Percentiles rank a stretch among this genome's conserved stretches.
Evolutionary conservation across 1,140 invertebrate genomes (phyloP).

Genomic region (Acromyrmex heyeri): DNA sequence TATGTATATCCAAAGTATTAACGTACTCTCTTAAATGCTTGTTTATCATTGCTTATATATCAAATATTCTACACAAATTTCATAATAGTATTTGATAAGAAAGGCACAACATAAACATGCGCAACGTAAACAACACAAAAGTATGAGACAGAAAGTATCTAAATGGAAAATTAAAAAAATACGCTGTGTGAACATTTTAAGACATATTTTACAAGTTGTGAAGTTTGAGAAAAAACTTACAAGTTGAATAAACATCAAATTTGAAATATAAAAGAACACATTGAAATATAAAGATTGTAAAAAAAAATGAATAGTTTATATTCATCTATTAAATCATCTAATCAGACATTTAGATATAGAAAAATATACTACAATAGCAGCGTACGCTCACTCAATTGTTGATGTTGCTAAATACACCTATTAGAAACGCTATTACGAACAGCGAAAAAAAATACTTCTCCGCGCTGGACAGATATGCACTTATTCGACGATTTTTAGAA

Average conservation of each 20-base stretch:
- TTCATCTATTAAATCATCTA: too few species aligned
- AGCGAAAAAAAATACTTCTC: too few species aligned
- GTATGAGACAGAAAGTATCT: background rate
- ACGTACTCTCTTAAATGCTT: conserved; percentile 31
- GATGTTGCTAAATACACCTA: too few species aligned
- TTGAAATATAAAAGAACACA: background rate
- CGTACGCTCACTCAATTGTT: too few species aligned
- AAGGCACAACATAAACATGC: too few species aligned
- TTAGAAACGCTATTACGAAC: too few species aligned
- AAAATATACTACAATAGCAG: too few species aligned
- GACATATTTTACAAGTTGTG: background rate
- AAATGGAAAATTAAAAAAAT: background rate
- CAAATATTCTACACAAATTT: conserved; percentile 30
- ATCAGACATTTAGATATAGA: too few species aligned
- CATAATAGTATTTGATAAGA: background rate
- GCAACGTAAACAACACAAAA: background rate
- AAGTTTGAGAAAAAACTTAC: background rate
- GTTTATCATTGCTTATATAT: conserved; percentile 14
- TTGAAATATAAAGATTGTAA: background rate
- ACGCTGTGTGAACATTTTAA: background rate
- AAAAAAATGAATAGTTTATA: background rate
- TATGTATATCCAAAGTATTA: too few species aligned
- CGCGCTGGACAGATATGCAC: too few species aligned
- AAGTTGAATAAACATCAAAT: background rate
- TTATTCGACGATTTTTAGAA: too few species aligned